These are phyloP conservation scores for Chorisops tibialis DNA, from an alignment of 2,888 invertebrate genomes.

Conservation along the genomic window DNA sequence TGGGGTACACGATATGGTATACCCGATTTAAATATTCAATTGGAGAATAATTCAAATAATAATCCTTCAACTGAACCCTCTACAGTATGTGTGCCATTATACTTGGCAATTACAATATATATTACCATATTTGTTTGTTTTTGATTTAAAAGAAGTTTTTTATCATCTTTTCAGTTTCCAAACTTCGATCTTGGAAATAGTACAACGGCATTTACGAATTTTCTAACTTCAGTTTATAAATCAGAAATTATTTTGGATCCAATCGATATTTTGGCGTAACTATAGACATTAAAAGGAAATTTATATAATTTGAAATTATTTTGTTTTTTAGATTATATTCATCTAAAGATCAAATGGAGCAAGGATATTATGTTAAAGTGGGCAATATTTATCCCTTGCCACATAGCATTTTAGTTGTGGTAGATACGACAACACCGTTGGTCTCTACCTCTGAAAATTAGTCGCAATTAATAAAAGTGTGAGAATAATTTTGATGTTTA, in stretches of 20 bases:
- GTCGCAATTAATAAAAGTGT: too few species aligned
- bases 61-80: not conserved
- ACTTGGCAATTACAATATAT: not conserved
- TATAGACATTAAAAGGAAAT: not conserved
- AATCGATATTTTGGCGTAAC: slow-evolving; percentile 56
- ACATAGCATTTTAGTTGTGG: slow-evolving; percentile 59
- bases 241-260: slow-evolving; percentile 54
- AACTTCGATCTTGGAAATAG: slow-evolving; percentile 43
- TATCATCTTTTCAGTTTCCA: slow-evolving; percentile 17
- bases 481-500: too few species aligned
- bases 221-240: slow-evolving; percentile 50
- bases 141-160: not conserved
- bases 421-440: slow-evolving; percentile 62
- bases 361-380: slow-evolving; percentile 57
- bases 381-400: slow-evolving; percentile 57
- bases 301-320: not conserved
- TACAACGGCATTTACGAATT: slow-evolving; percentile 51
- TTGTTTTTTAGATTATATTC: slow-evolving; percentile 50
- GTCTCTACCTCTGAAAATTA: slow-evolving; percentile 35
- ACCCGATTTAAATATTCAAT: slow-evolving; percentile 38
- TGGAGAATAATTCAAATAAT: slow-evolving; percentile 27
- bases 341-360: slow-evolving; percentile 54
- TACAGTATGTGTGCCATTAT: not conserved
- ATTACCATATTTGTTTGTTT: not conserved
- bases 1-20: slow-evolving; percentile 62